Evolutionary conservation across 2,113 vertebrate species (phyloP).

Genomic region (Hirundichthys speculiger): DNA sequence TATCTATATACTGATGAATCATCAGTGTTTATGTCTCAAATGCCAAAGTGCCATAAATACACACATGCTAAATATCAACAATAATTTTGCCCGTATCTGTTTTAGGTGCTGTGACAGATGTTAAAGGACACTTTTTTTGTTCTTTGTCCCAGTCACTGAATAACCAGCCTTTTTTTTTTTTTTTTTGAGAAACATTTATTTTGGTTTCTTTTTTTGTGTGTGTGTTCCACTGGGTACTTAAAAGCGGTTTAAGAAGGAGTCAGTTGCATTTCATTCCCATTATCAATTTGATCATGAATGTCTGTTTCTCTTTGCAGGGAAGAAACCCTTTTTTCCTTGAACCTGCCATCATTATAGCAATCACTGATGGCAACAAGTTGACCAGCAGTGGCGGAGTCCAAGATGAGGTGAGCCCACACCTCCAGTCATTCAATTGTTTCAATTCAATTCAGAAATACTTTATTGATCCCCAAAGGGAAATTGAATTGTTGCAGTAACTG

Average conservation of each 20-base stretch:
- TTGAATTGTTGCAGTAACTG: no score
- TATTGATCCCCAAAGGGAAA: no score
- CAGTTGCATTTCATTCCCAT: no score
- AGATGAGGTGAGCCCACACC: slow-evolving; percentile 87
- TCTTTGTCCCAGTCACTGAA: no score
- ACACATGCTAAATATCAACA: no score
- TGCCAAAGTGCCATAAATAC: not conserved
- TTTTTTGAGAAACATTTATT: no score
- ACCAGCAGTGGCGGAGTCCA: slow-evolving; percentile 89
- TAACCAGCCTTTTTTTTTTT: not conserved
- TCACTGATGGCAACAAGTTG: slow-evolving; percentile 93
- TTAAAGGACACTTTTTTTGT: no score
- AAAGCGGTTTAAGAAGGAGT: no score
- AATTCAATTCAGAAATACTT: no score
- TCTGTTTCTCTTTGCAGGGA: slow-evolving; percentile 76
- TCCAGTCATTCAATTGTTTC: no score
- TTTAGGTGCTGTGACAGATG: not conserved
- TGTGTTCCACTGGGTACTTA: no score
- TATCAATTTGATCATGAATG: not conserved
- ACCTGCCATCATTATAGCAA: slow-evolving; percentile 92
- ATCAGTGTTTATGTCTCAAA: slow-evolving; percentile 2
- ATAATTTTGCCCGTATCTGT: no score
- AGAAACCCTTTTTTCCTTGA: slow-evolving; percentile 95
- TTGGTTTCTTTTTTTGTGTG: not conserved
- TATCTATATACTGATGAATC: slow-evolving; percentile 8